Percentiles rank a stretch among this genome's conserved stretches.
Conservation (phyloP, 2,888 invertebrate genomes). For the Biston stratarius region DNA sequence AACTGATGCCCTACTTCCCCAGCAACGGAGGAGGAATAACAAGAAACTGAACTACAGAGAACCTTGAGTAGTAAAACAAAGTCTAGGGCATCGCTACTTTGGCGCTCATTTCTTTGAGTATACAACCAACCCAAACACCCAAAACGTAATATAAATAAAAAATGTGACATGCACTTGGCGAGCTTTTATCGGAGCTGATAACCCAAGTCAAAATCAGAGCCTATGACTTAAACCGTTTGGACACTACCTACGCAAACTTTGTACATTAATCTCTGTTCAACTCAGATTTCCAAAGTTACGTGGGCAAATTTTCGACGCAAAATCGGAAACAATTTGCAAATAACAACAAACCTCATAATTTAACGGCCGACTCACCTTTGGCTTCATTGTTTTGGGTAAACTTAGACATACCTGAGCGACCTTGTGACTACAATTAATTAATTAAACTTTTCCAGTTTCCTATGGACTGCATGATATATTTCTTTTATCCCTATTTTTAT, state of each 20-base stretch:
- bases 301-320: constrained; percentile 64
- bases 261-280: constrained; percentile 77
- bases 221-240: constrained; percentile 23
- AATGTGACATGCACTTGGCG: no score
- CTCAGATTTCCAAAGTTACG: constrained; percentile 73
- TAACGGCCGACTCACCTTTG: constrained; percentile 63
- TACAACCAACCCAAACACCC: no score
- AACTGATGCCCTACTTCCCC: no score
- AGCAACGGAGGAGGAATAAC: no score
- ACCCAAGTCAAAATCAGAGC: not conserved
- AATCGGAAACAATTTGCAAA: constrained; percentile 79
- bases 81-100: no score
- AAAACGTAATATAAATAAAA: no score
- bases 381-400: constrained; percentile 57
- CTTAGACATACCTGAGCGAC: constrained; percentile 8
- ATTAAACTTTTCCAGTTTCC: not conserved
- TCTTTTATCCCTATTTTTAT: no score
- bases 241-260: constrained; percentile 59
- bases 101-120: no score
- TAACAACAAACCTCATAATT: constrained; percentile 81
- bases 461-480: no score
- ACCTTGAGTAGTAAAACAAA: no score
- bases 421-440: constrained; percentile 1
- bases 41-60: no score
- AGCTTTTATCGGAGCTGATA: no score